Percentiles rank a stretch among this genome's conserved stretches.
Conservation (phyloP, 2,888 invertebrate species). For the Gortyna flavago region DNA sequence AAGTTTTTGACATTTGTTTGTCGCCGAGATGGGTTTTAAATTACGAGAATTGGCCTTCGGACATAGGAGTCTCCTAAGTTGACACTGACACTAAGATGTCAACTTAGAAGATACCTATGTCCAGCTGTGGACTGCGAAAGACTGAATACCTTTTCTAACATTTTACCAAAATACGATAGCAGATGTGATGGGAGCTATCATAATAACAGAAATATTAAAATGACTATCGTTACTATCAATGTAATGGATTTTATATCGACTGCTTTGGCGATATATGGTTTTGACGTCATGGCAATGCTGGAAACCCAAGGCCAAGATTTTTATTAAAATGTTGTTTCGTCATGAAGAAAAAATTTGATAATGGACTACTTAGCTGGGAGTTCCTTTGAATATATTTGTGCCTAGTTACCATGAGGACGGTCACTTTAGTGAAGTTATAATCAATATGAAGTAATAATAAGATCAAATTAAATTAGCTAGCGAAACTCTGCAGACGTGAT, state of each 20-base stretch:
- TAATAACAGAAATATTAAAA: conserved; percentile 17
- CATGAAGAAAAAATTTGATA: neutral
- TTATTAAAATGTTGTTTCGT: conserved; percentile 8
- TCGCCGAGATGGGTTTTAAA: too few species aligned
- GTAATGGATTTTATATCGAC: conserved; percentile 37
- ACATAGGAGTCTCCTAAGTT: too few species aligned
- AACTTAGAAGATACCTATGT: neutral
- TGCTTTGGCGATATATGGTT: conserved; percentile 28
- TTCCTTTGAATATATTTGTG: neutral
- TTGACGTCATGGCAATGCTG: conserved; percentile 32
- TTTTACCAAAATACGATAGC: neutral
- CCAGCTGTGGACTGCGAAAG: neutral
- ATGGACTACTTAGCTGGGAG: neutral
- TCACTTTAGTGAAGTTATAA: neutral
- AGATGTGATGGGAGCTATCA: conserved; percentile 13
- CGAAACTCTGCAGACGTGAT: too few species aligned
- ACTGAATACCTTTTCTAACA: neutral
- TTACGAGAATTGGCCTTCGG: too few species aligned
- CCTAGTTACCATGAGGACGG: neutral
- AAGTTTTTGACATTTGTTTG: too few species aligned
- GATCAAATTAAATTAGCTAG: too few species aligned
- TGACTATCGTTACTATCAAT: conserved; percentile 17
- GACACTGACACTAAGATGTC: too few species aligned
- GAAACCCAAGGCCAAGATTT: conserved; percentile 19
- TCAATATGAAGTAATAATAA: too few species aligned